These are phyloP conservation scores for Junonia oenone DNA, from an alignment of 2,888 invertebrate species.

Conservation along the genomic window DNA sequence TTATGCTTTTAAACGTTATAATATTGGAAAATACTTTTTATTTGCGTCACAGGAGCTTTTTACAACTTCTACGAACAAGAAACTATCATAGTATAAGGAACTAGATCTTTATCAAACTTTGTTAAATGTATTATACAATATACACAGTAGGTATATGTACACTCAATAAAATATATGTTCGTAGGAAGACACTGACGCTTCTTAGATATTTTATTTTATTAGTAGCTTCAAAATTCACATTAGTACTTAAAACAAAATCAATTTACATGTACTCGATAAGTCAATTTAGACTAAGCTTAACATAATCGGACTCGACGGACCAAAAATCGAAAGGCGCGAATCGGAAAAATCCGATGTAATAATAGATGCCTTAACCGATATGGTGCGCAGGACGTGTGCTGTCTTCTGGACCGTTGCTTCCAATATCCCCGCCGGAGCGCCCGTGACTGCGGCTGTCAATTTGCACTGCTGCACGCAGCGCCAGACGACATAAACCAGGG, in stretches of 20 bases:
- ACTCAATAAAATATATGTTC: background rate
- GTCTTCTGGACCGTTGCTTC: constrained; percentile 93
- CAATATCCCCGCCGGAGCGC: constrained; percentile 88
- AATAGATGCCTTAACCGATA: constrained; percentile 50
- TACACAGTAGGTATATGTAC: background rate
- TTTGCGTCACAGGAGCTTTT: background rate
- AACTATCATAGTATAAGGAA: background rate
- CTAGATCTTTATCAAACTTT: too few species aligned
- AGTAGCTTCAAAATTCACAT: background rate
- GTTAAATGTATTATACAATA: too few species aligned
- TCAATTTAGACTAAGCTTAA: background rate
- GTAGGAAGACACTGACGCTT: background rate
- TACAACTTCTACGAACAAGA: background rate
- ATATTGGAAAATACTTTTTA: background rate
- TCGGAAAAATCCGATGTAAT: background rate
- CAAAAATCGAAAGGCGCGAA: background rate
- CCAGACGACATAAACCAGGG: constrained; percentile 80
- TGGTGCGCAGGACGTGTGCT: constrained; percentile 88
- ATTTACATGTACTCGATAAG: background rate
- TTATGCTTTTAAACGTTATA: background rate
- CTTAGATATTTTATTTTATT: background rate
- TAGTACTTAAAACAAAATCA: background rate
- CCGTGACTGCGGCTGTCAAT: constrained; percentile 94
- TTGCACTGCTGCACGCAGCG: constrained; percentile 92
- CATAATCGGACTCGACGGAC: constrained; percentile 4